phyloP scores from a whole-genome alignment of 2,113 vertebrate genomes.

The Zapus hudsonius region DNA sequence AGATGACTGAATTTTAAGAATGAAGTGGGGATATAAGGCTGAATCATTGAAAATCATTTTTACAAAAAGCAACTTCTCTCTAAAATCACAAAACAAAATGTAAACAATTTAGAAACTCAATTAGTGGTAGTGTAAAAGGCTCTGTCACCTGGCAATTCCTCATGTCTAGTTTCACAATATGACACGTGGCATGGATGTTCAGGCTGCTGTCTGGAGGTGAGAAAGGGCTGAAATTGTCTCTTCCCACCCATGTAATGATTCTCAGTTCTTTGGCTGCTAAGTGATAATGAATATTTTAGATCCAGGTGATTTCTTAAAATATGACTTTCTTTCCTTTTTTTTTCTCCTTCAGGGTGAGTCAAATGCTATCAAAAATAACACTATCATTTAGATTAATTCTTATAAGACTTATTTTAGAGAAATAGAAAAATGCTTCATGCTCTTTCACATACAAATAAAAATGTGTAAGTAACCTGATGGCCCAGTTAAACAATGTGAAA shows the following conservation, averaged over 20 bases:
- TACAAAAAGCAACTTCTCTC: neutral
- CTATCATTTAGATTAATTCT: neutral
- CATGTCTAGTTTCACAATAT: slow-evolving; percentile 59
- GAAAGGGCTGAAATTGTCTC: slow-evolving; percentile 70
- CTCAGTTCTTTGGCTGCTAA: slow-evolving; percentile 59
- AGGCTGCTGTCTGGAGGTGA: slow-evolving; percentile 61
- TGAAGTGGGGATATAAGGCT: neutral
- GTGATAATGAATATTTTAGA: slow-evolving; percentile 80
- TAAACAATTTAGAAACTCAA: slow-evolving; percentile 31
- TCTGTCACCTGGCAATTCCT: slow-evolving; percentile 24
- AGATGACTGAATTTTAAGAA: neutral
- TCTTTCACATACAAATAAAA: neutral
- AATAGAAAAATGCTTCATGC: neutral
- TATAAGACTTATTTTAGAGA: neutral
- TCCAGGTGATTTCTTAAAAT: slow-evolving; percentile 58
- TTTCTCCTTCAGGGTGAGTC: neutral
- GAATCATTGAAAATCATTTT: neutral
- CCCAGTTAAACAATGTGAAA: neutral
- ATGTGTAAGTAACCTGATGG: neutral
- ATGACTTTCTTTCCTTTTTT: neutral
- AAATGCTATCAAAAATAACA: neutral
- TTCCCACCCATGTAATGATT: slow-evolving; percentile 43
- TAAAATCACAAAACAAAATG: slow-evolving; percentile 42
- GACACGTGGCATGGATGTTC: slow-evolving; percentile 25
- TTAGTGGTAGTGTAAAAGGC: neutral